Percentiles rank a stretch among this genome's conserved stretches.
Conservation (phyloP, 2,888 invertebrate species). For the Drosophila percnosoma region DNA sequence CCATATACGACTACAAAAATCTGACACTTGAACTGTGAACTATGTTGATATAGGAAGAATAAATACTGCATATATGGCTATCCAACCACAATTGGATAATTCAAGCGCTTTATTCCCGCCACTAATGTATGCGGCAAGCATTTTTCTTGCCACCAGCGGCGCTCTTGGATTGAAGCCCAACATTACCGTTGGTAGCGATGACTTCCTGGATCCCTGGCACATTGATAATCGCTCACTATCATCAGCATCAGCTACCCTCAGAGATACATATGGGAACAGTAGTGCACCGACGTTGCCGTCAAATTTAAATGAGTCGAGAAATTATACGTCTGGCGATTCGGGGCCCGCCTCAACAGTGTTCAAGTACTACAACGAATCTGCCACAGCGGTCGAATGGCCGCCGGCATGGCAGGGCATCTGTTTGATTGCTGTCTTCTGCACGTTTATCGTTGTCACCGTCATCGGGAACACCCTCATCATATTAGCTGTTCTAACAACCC, state of each 20-base stretch:
- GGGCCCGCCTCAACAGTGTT: constrained; percentile 51
- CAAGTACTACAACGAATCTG: constrained; percentile 73
- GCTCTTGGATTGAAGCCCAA: constrained; percentile 57
- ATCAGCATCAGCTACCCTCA: constrained; percentile 26
- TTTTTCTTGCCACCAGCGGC: constrained; percentile 64
- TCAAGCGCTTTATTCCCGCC: constrained; percentile 51
- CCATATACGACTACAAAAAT: background rate
- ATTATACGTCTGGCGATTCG: constrained; percentile 29
- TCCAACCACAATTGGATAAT: constrained; percentile 56
- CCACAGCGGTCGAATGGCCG: constrained; percentile 72
- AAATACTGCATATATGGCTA: constrained; percentile 64
- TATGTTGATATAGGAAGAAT: constrained; percentile 34
- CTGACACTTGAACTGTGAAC: constrained; percentile 16
- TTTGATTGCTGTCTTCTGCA: constrained; percentile 88
- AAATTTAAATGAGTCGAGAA: constrained; percentile 40
- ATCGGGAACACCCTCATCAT: constrained; percentile 96
- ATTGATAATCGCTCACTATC: constrained; percentile 41
- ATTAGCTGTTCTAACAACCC: constrained; percentile 93
- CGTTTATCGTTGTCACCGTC: constrained; percentile 90
- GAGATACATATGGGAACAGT: constrained; percentile 3
- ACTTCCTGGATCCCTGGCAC: constrained; percentile 52
- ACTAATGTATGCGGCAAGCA: constrained; percentile 73
- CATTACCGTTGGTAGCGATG: constrained; percentile 64
- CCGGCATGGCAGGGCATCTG: constrained; percentile 86
- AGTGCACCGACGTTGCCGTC: constrained; percentile 27